These are phyloP conservation scores for Labrus mixtus DNA, from an alignment of 2,113 vertebrate species.

Conservation along the genomic window DNA sequence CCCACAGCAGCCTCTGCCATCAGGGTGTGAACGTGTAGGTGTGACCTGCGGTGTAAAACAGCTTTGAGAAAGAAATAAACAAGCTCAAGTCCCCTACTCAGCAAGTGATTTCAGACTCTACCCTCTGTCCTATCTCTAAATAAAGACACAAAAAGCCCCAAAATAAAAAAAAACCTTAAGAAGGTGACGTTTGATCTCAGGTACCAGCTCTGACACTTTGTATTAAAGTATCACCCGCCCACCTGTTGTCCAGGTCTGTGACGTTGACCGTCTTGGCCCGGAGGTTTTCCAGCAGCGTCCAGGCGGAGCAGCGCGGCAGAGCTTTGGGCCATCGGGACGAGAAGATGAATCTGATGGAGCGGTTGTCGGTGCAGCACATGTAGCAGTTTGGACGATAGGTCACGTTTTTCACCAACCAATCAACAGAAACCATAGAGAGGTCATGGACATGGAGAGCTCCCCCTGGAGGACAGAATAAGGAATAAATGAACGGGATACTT, in stretches of 20 bases:
- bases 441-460: conserved; percentile 92
- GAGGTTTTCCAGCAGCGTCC: conserved; percentile 85
- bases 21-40: no score
- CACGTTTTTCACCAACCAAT: conserved; percentile 91
- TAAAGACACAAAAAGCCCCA: no score
- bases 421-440: conserved; percentile 81
- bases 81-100: no score
- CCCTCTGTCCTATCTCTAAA: no score
- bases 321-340: conserved; percentile 73
- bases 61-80: no score
- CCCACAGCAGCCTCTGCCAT: no score
- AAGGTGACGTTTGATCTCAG: no score
- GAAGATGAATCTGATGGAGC: conserved; percentile 85
- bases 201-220: no score
- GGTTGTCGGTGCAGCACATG: conserved; percentile 82
- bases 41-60: no score
- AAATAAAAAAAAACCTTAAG: no score
- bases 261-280: conserved; percentile 74
- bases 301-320: conserved; percentile 78
- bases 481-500: no score
- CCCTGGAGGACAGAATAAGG: conserved; percentile 73
- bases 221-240: not conserved
- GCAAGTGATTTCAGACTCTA: no score
- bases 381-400: conserved; percentile 91
- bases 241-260: conserved; percentile 88